These are phyloP conservation scores for Sericinus montela DNA, from an alignment of 2,888 invertebrate species.

Conservation along the genomic window DNA sequence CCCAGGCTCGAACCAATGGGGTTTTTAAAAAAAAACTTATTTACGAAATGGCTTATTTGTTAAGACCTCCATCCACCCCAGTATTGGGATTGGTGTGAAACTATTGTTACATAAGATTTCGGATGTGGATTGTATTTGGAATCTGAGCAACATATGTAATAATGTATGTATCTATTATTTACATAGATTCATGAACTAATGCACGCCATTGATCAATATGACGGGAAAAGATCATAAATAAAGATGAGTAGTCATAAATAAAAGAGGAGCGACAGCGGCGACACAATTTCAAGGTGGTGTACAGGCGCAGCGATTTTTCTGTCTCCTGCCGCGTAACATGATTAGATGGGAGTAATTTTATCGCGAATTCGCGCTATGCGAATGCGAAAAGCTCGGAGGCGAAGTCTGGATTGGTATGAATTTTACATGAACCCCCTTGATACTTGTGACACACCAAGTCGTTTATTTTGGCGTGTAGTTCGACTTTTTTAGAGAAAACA, in stretches of 20 bases:
- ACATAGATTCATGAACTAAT: neutral
- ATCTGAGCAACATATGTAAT: no score
- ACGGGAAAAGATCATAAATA: constrained; percentile 13
- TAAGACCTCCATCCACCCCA: no score
- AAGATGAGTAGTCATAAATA: constrained; percentile 22
- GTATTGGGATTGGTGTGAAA: no score
- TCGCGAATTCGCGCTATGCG: constrained; percentile 51
- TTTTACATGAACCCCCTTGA: constrained; percentile 62
- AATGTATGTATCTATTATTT: no score
- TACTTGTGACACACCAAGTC: constrained; percentile 51
- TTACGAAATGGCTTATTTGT: no score
- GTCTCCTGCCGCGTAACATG: constrained; percentile 48
- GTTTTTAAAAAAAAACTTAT: no score
- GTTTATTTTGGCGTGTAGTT: constrained; percentile 51
- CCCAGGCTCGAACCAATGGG: no score
- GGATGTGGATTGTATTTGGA: no score
- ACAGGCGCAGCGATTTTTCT: constrained; percentile 35
- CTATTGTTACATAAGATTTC: no score
- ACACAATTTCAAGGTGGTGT: constrained; percentile 24
- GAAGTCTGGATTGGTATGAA: constrained; percentile 55
- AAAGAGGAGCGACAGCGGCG: constrained; percentile 19
- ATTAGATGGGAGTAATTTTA: constrained; percentile 70
- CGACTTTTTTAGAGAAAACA: constrained; percentile 31
- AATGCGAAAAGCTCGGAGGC: constrained; percentile 37
- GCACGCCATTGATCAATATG: neutral